Conservation (phyloP, 2,888 invertebrate species). For the Periphyllus acericola region DNA sequence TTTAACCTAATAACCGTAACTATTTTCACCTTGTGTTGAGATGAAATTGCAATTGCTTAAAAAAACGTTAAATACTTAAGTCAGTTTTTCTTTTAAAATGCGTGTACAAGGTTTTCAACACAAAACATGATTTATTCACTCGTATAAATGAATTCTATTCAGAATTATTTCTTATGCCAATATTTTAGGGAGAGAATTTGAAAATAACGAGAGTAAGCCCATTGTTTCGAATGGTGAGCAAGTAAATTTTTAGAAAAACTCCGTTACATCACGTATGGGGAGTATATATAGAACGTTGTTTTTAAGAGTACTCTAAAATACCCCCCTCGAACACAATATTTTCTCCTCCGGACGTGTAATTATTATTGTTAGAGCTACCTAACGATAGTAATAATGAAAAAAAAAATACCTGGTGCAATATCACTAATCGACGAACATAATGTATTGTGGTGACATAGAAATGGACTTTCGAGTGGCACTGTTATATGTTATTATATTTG, state of each 20-base stretch:
- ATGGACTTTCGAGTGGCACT: constrained; percentile 59
- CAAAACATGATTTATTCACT: background rate
- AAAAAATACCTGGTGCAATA: constrained; percentile 57
- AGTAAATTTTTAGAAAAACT: constrained; percentile 49
- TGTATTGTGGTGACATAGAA: constrained; percentile 58
- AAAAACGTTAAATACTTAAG: background rate
- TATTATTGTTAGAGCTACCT: constrained; percentile 54
- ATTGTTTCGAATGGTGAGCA: constrained; percentile 45
- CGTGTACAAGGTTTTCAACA: constrained; percentile 5
- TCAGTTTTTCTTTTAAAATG: background rate
- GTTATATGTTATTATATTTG: constrained; percentile 51
- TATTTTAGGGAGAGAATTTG: constrained; percentile 26
- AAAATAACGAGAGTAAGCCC: constrained; percentile 12
- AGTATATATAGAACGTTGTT: constrained; percentile 23
- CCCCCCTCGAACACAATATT: constrained; percentile 53
- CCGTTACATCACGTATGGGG: constrained; percentile 44
- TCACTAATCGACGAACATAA: constrained; percentile 46
- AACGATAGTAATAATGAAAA: constrained; percentile 25
- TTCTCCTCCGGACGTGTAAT: constrained; percentile 50
- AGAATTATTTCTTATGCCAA: constrained; percentile 34
- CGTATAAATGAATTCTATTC: constrained; percentile 32
- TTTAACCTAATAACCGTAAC: background rate
- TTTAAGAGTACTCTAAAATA: constrained; percentile 59
- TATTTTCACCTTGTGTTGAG: background rate
- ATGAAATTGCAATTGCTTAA: background rate